Evolutionary conservation across 1,140 invertebrate genomes (phyloP).

Genomic region (Drosophila santomea): DNA sequence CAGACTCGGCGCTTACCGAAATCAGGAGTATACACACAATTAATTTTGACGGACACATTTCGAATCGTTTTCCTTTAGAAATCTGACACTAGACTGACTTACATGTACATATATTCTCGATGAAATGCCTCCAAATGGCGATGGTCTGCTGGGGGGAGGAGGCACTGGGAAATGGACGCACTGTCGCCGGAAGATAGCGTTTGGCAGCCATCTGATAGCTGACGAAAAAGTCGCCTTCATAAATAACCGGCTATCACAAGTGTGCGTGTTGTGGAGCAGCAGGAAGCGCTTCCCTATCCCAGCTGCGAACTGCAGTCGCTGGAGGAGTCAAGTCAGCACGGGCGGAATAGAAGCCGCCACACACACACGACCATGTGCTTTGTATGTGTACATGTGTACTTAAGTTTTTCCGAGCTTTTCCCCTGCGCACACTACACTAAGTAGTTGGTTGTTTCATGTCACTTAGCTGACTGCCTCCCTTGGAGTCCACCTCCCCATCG

Average conservation of each 20-base stretch:
- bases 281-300: constrained; percentile 34
- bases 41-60: constrained; percentile 59
- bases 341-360: not conserved
- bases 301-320: constrained; percentile 11
- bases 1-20: not conserved
- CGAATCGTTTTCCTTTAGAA: not conserved
- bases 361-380: not conserved
- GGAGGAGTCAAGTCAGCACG: constrained; percentile 1
- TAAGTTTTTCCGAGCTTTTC: constrained; percentile 1
- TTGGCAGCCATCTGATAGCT: constrained; percentile 58
- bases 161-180: not conserved
- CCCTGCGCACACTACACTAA: constrained; percentile 7
- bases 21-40: constrained; percentile 23
- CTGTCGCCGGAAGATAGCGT: constrained; percentile 23
- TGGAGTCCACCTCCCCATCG: not conserved
- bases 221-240: constrained; percentile 60
- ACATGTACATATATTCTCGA: no score
- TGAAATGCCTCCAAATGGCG: not conserved
- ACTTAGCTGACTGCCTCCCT: constrained; percentile 27
- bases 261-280: constrained; percentile 20
- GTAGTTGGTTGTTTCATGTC: constrained; percentile 57
- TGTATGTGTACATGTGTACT: no score
- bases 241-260: constrained; percentile 54
- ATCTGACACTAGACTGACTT: not conserved
- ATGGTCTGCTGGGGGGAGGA: no score